Evolutionary conservation across 2,888 invertebrate species (phyloP), one percentile per base, ranked within the genome.

Genomic region (Germaria angustata): DNA sequence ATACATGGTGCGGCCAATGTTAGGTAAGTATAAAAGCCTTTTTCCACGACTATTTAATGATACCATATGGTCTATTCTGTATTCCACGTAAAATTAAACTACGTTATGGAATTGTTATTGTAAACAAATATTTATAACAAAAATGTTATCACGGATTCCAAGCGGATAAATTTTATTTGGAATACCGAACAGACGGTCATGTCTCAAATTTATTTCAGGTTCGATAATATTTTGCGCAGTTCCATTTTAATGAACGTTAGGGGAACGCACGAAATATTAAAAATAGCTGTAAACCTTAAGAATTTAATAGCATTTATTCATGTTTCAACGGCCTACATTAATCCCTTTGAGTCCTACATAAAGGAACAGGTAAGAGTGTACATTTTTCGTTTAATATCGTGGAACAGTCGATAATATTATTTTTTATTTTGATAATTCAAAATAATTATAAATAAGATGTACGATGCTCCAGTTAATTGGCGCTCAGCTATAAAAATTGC

Each of bases 321-420:
- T 90, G 94, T 97, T 0, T 97, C 97, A 0, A 97, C 98, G 0
- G 95, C 97, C 0, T 98, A 96, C 89, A 94, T 96, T 5, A 96
- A 98, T 90, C 95, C 95, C 6, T 95, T 96, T 85, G 92, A 93
- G 46, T 92, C 93, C 7, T 92, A 93, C 0, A 94, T 97, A 0
- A 95, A 95, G 61, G 98, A 98, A 90, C 90, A 93, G 51, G 91
- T 96, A 71, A 28, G 28, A 28, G 6, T 6, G 28, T n/a, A n/a
- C n/a, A n/a, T n/a, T n/a, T n/a, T n/a, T 11, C 20, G 11, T 49
- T 8, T 3, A 13, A 41, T 41, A n/a, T 41, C n/a, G 13, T 41
- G 13, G n/a, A 28, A 28, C 28, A 28, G 28, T 28, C 6, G 28
- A 5, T 28, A 28, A 28, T 6, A n/a, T n/a, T n/a, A n/a, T n/a